Conservation (phyloP, 2,888 invertebrate genomes). For the Drosophila eohydei region DNA sequence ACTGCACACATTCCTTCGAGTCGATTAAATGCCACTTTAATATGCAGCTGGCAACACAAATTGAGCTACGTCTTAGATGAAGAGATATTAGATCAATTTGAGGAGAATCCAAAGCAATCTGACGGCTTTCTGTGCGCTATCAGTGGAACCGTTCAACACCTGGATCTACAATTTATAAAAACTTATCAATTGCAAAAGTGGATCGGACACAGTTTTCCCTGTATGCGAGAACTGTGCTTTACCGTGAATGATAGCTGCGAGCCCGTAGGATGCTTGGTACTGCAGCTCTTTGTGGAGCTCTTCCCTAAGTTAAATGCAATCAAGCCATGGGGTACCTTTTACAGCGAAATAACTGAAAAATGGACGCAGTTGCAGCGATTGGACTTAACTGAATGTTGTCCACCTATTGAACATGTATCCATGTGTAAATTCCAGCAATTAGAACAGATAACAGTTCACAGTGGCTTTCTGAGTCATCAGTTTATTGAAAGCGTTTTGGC, state of each 20-base stretch:
- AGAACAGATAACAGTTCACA: conserved; percentile 14
- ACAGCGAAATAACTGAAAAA: not conserved
- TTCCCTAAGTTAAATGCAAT: conserved; percentile 16
- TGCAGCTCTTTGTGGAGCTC: not conserved
- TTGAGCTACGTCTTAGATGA: not conserved
- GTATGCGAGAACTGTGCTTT: conserved; percentile 16
- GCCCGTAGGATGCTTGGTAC: not conserved
- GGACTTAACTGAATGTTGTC: conserved; percentile 4
- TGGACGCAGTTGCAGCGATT: conserved; percentile 19
- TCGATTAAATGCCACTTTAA: conserved; percentile 6
- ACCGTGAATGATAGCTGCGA: not conserved
- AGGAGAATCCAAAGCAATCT: not conserved
- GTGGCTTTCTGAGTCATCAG: fast-evolving
- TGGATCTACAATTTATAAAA: not conserved
- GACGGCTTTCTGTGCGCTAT: conserved; percentile 22
- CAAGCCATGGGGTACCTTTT: not conserved
- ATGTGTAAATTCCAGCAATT: not conserved
- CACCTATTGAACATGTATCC: not conserved
- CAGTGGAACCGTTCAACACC: conserved; percentile 14
- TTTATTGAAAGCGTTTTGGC: not conserved
- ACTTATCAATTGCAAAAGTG: conserved; percentile 5
- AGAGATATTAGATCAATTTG: not conserved
- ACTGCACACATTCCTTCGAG: not conserved
- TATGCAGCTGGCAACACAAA: conserved; percentile 22
- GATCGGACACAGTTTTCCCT: conserved; percentile 8